Conservation (phyloP, 1,140 invertebrate species). For the Gerris buenoi region DNA sequence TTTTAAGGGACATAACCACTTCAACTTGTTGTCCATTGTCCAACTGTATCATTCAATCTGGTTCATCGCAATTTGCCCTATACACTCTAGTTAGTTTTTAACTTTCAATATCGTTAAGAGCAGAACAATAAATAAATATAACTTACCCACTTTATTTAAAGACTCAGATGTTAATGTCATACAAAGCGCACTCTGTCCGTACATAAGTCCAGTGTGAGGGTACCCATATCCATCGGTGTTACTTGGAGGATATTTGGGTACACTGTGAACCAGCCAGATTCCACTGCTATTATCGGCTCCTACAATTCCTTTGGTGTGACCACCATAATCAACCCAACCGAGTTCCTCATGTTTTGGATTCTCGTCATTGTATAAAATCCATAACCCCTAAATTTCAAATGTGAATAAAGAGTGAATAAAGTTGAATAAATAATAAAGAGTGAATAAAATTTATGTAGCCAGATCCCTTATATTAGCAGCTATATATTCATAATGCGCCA, state of each 20-base stretch:
- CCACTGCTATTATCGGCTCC: slow-evolving; percentile 52
- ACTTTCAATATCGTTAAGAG: no score
- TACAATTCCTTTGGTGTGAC: slow-evolving; percentile 74
- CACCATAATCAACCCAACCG: slow-evolving; percentile 28
- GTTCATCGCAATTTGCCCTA: no score
- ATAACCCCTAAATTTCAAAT: slow-evolving; percentile 36
- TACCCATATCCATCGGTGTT: slow-evolving; percentile 42
- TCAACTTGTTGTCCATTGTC: no score
- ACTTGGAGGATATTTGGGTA: slow-evolving; percentile 53
- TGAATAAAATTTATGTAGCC: no score
- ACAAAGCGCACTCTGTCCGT: slow-evolving; percentile 80
- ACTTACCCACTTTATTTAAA: slow-evolving; percentile 49
- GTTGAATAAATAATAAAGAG: no score
- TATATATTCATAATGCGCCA: no score
- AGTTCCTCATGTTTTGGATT: slow-evolving; percentile 38
- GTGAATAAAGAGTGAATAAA: no score
- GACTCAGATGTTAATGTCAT: slow-evolving; percentile 48
- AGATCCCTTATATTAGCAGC: no score
- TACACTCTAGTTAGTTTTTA: no score
- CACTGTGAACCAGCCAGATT: slow-evolving; percentile 83
- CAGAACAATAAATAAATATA: not conserved
- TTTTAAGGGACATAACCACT: no score
- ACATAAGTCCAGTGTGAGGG: slow-evolving; percentile 49
- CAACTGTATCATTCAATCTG: not conserved
- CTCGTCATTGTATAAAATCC: slow-evolving; percentile 73